These are phyloP conservation scores for Stenchaetothrips biformis DNA, from an alignment of 2,888 invertebrate species.

Conservation along the genomic window DNA sequence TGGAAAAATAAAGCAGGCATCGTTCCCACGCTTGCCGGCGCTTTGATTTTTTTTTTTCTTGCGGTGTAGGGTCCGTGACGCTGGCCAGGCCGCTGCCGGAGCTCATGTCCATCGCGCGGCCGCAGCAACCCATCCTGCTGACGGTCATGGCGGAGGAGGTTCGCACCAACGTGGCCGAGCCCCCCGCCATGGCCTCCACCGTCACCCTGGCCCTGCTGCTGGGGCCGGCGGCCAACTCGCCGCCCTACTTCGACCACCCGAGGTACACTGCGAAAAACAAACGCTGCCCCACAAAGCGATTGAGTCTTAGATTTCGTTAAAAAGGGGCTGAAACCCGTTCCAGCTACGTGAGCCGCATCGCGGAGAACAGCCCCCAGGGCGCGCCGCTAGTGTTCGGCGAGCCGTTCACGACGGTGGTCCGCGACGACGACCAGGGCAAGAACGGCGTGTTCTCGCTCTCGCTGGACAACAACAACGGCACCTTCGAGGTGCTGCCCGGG, in stretches of 20 bases:
- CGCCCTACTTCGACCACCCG: constrained; percentile 74
- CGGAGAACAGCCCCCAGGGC: constrained; percentile 79
- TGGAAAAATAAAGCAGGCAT: too few species aligned
- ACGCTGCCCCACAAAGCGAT: too few species aligned
- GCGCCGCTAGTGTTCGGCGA: constrained; percentile 66
- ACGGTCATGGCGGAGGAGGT: constrained; percentile 85
- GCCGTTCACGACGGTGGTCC: constrained; percentile 66
- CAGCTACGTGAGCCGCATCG: constrained; percentile 69
- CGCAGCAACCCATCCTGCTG: constrained; percentile 76
- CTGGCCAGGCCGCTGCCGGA: constrained; percentile 69
- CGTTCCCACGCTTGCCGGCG: too few species aligned
- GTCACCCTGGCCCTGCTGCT: constrained; percentile 78
- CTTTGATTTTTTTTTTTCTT: background rate
- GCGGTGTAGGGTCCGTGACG: constrained; percentile 59
- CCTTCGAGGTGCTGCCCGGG: constrained; percentile 81
- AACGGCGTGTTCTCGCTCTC: constrained; percentile 76
- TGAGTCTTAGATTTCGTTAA: too few species aligned
- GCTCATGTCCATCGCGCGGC: constrained; percentile 71
- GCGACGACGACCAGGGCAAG: constrained; percentile 74
- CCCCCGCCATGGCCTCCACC: constrained; percentile 72
- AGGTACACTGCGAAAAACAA: constrained; percentile 49
- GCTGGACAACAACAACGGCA: constrained; percentile 74
- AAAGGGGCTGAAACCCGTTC: constrained; percentile 34
- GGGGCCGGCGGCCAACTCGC: constrained; percentile 69
- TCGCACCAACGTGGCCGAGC: constrained; percentile 53